Percentiles rank a stretch among this genome's conserved stretches.
These are phyloP conservation scores for Stenichneumon culpator DNA, from an alignment of 2,888 invertebrate genomes.

Conservation along the genomic window DNA sequence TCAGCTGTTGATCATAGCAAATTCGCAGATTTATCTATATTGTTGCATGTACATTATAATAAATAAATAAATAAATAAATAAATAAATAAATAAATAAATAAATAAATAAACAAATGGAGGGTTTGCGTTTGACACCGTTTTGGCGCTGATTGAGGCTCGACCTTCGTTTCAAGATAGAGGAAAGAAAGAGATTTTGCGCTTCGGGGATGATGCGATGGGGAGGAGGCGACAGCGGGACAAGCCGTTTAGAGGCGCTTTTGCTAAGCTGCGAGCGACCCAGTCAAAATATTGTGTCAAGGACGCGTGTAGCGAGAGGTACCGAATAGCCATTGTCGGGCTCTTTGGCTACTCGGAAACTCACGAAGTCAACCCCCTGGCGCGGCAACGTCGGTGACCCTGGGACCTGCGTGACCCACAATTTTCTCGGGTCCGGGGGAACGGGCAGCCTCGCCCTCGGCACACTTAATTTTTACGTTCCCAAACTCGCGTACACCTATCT, in stretches of 20 bases:
- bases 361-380: constrained; percentile 37
- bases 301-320: constrained; percentile 60
- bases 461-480: background rate
- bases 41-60: too few species aligned
- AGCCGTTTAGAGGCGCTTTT: constrained; percentile 19
- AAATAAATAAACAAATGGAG: background rate
- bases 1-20: constrained; percentile 43
- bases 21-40: too few species aligned
- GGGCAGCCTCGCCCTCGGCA: background rate
- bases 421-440: background rate
- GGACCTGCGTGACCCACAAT: constrained; percentile 17
- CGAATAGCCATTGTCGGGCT: constrained; percentile 50
- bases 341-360: constrained; percentile 20
- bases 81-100: background rate
- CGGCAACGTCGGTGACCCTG: constrained; percentile 22
- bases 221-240: background rate
- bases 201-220: background rate
- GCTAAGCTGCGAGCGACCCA: constrained; percentile 55
- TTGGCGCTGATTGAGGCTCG: background rate
- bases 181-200: constrained; percentile 1
- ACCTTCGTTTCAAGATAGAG: background rate
- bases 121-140: background rate
- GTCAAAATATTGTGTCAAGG: constrained; percentile 83
- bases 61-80: background rate
- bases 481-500: background rate